Base-by-base conservation (phyloP, 1,140 invertebrate species). In the Oryzaephilus surinamensis region DNA sequence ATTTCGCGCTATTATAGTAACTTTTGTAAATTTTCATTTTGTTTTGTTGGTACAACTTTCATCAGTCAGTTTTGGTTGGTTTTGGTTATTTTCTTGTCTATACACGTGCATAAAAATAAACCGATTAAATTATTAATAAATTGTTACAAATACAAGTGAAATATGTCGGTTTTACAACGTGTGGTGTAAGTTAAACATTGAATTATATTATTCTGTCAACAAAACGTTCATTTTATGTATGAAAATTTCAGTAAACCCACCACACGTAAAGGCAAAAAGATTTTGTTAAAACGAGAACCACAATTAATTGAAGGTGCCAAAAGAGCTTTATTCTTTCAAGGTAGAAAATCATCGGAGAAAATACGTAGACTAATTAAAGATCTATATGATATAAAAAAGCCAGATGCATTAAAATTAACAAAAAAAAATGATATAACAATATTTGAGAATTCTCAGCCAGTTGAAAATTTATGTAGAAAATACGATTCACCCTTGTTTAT, bases 301-400 rank as follows among this genome's bases (percentile, higher is more conserved):
- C 87, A 96, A 65, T 59, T 95, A 4, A 73, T 88, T 46, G 94
- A 97, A 74, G 83, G 89, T 58, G 67, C 77, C 1, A 96, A 97
- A 57, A 77, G 77, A 56, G 73, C 84, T 26, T 61, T 97, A 34
- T 88, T 93, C 57, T 65, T 97, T 12, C 80, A 84, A 67, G 92
- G 91, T 24, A 73, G 78, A 1, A 91, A 88, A 54, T 81, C 85
- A 2, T 91, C 83, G 20, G 76, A 85, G 31, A 69, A 71, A 33
- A 72, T 84, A 1, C 72, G 77, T 27, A 72, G 79, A 43, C 74
- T 82, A 32, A 62, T 97, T 51, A 94, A 92, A 69, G 89, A 97
- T 71, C 62, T 97, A 65, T 86, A 83, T 52, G 65, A 78, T 47
- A 60, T 96, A 10, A 94, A 93, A 58, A 94, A 92, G 57, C 89